phyloP scores from a whole-genome alignment of 1,140 invertebrate genomes.

The Diorhabda elongata region DNA sequence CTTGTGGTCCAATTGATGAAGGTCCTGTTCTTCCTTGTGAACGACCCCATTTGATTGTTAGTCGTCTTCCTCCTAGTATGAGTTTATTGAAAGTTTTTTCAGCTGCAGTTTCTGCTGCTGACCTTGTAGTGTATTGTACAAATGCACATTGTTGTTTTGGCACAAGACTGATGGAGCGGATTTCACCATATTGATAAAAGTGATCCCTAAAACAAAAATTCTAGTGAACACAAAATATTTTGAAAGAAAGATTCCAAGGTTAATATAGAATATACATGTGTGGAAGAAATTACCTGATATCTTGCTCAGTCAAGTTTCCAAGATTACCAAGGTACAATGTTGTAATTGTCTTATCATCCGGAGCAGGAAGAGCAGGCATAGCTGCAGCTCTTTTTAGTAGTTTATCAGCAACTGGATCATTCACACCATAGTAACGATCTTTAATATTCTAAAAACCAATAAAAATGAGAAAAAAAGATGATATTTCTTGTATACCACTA shows the following conservation, averaged over 20 bases:
- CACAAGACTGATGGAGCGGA: constrained; percentile 87
- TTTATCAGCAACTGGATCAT: constrained; percentile 99
- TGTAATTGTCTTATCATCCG: constrained; percentile 94
- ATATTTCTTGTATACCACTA: neutral
- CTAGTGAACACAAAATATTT: neutral
- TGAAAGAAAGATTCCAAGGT: neutral
- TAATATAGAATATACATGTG: neutral
- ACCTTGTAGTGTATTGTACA: constrained; percentile 89
- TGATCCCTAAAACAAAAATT: constrained; percentile 60
- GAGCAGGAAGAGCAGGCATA: constrained; percentile 91
- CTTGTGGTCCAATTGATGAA: constrained; percentile 35
- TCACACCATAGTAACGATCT: constrained; percentile 96
- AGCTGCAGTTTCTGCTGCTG: constrained; percentile 87
- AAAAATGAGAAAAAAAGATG: neutral
- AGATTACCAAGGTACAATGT: constrained; percentile 95
- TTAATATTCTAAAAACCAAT: constrained; percentile 77
- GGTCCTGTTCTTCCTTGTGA: constrained; percentile 58
- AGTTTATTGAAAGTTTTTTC: constrained; percentile 96
- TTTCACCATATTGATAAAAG: constrained; percentile 99
- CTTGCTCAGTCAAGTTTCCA: constrained; percentile 86
- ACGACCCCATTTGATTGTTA: constrained; percentile 96
- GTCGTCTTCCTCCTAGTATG: constrained; percentile 76
- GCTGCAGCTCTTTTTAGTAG: constrained; percentile 87
- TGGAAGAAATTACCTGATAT: constrained; percentile 60
- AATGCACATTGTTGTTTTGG: constrained; percentile 95